Evolutionary conservation across 2,113 vertebrate species (phyloP).

Genomic region (Pagrus major): DNA sequence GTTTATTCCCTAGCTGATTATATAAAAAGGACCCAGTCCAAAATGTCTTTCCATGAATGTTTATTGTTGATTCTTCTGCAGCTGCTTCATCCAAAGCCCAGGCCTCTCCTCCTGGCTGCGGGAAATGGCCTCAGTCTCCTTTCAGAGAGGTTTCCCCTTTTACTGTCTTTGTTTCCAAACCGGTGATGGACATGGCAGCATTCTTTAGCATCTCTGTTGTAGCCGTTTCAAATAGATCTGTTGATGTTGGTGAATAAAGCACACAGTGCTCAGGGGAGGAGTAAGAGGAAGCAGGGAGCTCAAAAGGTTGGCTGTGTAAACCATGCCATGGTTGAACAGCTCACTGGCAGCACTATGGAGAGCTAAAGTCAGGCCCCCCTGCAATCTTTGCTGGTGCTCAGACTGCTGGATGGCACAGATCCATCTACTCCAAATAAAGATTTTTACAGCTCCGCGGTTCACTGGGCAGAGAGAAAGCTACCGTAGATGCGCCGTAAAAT

Average conservation of each 20-base stretch:
- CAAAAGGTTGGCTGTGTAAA: slow-evolving; percentile 63
- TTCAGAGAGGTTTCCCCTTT: slow-evolving; percentile 34
- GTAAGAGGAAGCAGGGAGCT: slow-evolving; percentile 60
- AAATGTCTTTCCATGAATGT: slow-evolving; percentile 10
- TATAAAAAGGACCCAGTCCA: background rate
- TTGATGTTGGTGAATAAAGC: slow-evolving; percentile 57
- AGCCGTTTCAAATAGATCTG: slow-evolving; percentile 48
- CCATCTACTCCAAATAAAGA: slow-evolving; percentile 3
- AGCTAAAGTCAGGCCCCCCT: slow-evolving; percentile 28
- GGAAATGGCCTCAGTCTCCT: slow-evolving; percentile 24
- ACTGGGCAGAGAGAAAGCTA: background rate
- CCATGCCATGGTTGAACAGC: slow-evolving; percentile 64
- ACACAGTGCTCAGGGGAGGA: slow-evolving; percentile 48
- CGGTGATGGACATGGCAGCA: slow-evolving; percentile 46
- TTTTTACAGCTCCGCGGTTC: slow-evolving; percentile 3
- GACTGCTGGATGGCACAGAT: slow-evolving; percentile 28
- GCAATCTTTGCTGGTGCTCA: slow-evolving; percentile 10
- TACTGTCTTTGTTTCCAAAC: slow-evolving; percentile 48
- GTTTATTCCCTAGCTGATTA: slow-evolving; percentile 13
- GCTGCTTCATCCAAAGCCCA: slow-evolving; percentile 13
- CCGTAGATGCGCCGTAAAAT: background rate
- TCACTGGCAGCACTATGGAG: slow-evolving; percentile 59
- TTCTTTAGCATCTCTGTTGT: slow-evolving; percentile 45
- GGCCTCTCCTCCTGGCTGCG: slow-evolving; percentile 21
- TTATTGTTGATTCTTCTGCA: slow-evolving; percentile 16